Conservation (phyloP, 2,888 invertebrate genomes). For the Heliothis peltigera region DNA sequence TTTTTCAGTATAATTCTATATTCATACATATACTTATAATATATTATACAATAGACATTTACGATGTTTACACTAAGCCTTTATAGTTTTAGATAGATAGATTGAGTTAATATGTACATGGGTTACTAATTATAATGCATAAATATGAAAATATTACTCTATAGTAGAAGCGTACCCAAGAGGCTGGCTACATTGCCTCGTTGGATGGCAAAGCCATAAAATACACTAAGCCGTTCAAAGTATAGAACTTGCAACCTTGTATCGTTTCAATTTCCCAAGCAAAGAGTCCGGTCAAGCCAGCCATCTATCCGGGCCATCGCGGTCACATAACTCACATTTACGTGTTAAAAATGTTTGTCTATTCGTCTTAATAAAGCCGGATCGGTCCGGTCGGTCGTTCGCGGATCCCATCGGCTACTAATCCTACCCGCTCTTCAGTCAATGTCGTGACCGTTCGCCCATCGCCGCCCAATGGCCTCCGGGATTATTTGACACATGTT, state of each 20-base stretch:
- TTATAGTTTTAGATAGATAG: too few relatives aligned
- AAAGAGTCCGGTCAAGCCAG: constrained; percentile 39
- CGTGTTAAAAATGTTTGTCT: constrained; percentile 78
- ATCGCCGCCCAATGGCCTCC: constrained; percentile 64
- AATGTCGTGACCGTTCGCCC: constrained; percentile 71
- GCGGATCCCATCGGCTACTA: constrained; percentile 69
- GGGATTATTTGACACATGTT: constrained; percentile 77
- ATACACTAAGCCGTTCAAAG: not conserved
- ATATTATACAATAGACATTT: too few relatives aligned
- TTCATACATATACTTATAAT: too few relatives aligned
- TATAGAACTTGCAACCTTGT: not conserved
- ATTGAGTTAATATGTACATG: too few relatives aligned
- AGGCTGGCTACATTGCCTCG: too few relatives aligned
- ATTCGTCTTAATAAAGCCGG: constrained; percentile 81
- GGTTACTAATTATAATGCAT: too few relatives aligned
- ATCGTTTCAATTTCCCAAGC: constrained; percentile 46
- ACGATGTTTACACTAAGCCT: too few relatives aligned
- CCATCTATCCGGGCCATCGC: constrained; percentile 52
- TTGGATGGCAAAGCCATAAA: too few relatives aligned
- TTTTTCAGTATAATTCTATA: too few relatives aligned
- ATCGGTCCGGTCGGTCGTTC: constrained; percentile 67
- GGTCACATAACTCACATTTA: constrained; percentile 66
- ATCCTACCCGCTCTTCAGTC: constrained; percentile 76
- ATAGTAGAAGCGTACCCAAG: too few relatives aligned
- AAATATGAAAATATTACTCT: too few relatives aligned